Conservation (phyloP, 2,113 vertebrate species). For the Cyprinodon tularosa region DNA sequence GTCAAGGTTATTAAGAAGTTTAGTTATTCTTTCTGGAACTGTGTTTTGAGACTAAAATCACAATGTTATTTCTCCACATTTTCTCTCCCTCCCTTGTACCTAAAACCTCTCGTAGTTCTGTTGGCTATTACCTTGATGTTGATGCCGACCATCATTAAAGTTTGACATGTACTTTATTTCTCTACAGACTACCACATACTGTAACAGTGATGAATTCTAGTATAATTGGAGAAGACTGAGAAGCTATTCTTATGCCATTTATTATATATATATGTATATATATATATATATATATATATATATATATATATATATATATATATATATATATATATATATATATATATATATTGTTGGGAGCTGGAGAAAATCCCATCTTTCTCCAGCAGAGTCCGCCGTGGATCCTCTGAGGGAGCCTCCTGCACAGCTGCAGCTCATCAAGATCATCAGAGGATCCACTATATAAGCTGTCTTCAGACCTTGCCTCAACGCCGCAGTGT, state of each 20-base stretch:
- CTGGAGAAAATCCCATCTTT: no score
- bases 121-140: not conserved
- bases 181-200: not conserved
- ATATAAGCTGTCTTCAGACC: no score
- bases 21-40: not conserved
- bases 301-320: no score
- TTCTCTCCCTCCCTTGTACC: not conserved
- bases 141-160: not conserved
- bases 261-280: no score
- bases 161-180: not conserved
- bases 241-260: not conserved
- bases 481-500: no score
- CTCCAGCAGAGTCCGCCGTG: no score
- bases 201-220: not conserved
- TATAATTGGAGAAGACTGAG: not conserved
- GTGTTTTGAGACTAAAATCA: not conserved
- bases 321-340: no score
- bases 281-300: no score
- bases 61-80: not conserved
- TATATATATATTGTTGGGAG: no score
- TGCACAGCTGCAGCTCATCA: no score
- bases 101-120: not conserved
- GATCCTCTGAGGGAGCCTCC: no score
- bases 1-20: not conserved
- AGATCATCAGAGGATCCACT: no score